Conservation (phyloP, 2,113 vertebrate species). For the Poecile atricapillus region DNA sequence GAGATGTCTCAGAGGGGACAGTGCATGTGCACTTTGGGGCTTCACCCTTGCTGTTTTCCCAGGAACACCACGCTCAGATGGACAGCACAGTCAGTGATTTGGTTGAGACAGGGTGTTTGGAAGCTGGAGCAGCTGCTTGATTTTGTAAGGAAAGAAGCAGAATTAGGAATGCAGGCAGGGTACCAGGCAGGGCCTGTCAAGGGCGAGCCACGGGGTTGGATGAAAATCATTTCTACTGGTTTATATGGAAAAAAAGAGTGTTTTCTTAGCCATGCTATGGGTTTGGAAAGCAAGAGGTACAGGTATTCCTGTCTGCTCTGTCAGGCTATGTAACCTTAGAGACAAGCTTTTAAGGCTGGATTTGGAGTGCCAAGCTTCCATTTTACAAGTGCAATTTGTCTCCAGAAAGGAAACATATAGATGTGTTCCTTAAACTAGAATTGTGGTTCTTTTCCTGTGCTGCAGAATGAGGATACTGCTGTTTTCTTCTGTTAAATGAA, state of each 20-base stretch:
- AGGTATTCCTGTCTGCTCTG: not conserved
- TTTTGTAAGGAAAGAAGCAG: not conserved
- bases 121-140: not conserved
- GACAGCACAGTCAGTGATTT: not conserved
- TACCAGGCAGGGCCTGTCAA: not conserved
- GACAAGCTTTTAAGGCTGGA: not conserved
- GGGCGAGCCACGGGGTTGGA: not conserved
- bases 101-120: not conserved
- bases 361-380: not conserved
- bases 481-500: not conserved
- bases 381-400: not conserved
- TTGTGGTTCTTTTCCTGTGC: not conserved
- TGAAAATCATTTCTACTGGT: not conserved
- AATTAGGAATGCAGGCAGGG: not conserved
- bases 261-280: not conserved
- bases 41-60: too few relatives aligned
- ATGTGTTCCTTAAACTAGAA: not conserved
- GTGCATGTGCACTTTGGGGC: not conserved
- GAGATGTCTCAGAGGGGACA: not conserved
- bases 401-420: not conserved
- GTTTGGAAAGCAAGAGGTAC: not conserved
- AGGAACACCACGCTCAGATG: not conserved
- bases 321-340: not conserved
- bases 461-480: not conserved
- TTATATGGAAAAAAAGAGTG: not conserved